A percentile compares a stretch with the other conserved stretches of the same genome.
These are phyloP conservation scores for Hemitrygon akajei DNA, from an alignment of 2,797 vertebrate species.

Conservation along the genomic window DNA sequence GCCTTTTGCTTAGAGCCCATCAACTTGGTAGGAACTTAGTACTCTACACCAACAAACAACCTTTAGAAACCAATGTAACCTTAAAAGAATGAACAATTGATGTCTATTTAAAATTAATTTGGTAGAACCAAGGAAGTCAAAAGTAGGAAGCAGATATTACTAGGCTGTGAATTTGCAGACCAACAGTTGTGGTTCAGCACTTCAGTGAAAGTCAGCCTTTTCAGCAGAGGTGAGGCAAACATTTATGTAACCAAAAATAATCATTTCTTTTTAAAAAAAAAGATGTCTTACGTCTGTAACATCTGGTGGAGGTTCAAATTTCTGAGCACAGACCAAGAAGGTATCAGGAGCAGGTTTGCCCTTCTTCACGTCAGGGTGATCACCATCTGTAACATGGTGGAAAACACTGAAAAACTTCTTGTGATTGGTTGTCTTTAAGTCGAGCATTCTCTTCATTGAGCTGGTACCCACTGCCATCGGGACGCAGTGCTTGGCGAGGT, in stretches of 20 bases:
- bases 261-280: neutral
- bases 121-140: neutral
- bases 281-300: constrained; percentile 59
- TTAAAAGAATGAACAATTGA: too few relatives aligned
- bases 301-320: constrained; percentile 63
- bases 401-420: constrained; percentile 71
- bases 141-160: neutral
- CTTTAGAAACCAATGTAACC: too few relatives aligned
- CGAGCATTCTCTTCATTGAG: constrained; percentile 60
- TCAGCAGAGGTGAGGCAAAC: neutral
- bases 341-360: constrained; percentile 75
- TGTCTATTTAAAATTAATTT: neutral
- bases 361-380: constrained; percentile 71
- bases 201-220: neutral
- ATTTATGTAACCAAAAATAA: neutral
- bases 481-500: constrained; percentile 64
- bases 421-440: constrained; percentile 69
- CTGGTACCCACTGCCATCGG: constrained; percentile 79
- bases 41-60: too few relatives aligned
- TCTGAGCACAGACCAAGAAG: constrained; percentile 72
- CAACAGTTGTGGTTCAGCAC: neutral
- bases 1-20: too few relatives aligned
- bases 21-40: too few relatives aligned
- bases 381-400: constrained; percentile 73
- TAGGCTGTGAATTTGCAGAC: neutral